phyloP scores from a whole-genome alignment of 2,888 invertebrate species.

The Drosophila mettleri region DNA sequence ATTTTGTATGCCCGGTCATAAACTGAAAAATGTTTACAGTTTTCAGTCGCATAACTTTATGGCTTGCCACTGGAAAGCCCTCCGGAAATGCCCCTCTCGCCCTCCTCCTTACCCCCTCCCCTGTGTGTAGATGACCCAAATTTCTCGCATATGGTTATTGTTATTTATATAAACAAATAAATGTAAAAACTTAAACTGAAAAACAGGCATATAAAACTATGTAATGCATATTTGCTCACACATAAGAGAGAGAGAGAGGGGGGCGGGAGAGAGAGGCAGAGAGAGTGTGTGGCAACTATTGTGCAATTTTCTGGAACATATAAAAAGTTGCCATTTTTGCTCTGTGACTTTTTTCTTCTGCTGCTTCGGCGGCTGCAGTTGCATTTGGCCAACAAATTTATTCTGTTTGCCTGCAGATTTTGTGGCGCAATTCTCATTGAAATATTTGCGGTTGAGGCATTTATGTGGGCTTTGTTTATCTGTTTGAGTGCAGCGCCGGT shows the following conservation, averaged over 20 bases:
- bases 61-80: slow-evolving; percentile 13
- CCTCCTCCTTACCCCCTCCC: not conserved
- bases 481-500: slow-evolving; percentile 8
- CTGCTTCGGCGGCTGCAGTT: slow-evolving; percentile 24
- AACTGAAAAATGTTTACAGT: slow-evolving; percentile 67
- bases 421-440: slow-evolving; percentile 43
- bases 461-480: slow-evolving; percentile 26
- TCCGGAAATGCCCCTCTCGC: not conserved
- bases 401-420: slow-evolving; percentile 43
- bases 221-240: slow-evolving; percentile 43
- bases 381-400: slow-evolving; percentile 44
- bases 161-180: slow-evolving; percentile 56
- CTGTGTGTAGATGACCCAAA: slow-evolving; percentile 40
- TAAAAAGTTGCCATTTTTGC: slow-evolving; percentile 15
- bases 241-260: slow-evolving; percentile 6
- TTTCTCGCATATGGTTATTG: slow-evolving; percentile 54
- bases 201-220: slow-evolving; percentile 61
- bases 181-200: slow-evolving; percentile 53
- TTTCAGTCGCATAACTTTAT: slow-evolving; percentile 62
- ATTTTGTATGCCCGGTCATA: slow-evolving; percentile 57
- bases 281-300: slow-evolving; percentile 16
- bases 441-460: slow-evolving; percentile 46
- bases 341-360: not conserved
- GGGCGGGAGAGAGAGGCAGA: not conserved
- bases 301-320: slow-evolving; percentile 29